Conservation (phyloP, 2,113 vertebrate species). For the Paradisaea rubra region DNA sequence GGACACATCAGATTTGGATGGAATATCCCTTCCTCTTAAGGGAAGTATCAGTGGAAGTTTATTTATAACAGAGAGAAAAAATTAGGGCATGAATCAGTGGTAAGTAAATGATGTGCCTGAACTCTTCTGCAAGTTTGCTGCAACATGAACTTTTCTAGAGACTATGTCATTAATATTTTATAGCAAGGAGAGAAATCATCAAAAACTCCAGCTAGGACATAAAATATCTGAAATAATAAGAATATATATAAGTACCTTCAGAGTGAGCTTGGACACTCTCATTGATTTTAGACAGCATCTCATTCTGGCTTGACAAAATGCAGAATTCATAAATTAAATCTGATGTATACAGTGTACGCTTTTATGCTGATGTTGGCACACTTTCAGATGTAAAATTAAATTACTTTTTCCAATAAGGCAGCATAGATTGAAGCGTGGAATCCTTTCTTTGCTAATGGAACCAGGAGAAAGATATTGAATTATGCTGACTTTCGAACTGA, state of each 20-base stretch:
- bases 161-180: background rate
- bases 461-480: conserved; percentile 51
- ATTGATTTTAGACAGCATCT: conserved; percentile 34
- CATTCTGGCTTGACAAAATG: conserved; percentile 13
- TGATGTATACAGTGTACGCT: background rate
- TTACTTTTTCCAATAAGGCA: conserved; percentile 56
- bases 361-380: conserved; percentile 54
- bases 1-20: background rate
- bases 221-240: conserved; percentile 1
- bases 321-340: conserved; percentile 43
- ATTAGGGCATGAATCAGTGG: background rate
- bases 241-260: background rate
- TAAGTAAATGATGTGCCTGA: background rate
- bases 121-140: background rate
- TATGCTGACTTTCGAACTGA: conserved; percentile 45
- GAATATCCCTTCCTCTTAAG: background rate
- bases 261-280: background rate
- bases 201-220: background rate
- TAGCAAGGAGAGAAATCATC: conserved; percentile 3
- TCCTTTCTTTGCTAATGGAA: conserved; percentile 56
- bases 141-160: background rate
- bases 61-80: background rate
- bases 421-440: conserved; percentile 17
- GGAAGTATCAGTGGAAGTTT: background rate
- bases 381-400: conserved; percentile 60